Evolutionary conservation across 2,113 vertebrate genomes (phyloP).

Genomic region (Indicator indicator): DNA sequence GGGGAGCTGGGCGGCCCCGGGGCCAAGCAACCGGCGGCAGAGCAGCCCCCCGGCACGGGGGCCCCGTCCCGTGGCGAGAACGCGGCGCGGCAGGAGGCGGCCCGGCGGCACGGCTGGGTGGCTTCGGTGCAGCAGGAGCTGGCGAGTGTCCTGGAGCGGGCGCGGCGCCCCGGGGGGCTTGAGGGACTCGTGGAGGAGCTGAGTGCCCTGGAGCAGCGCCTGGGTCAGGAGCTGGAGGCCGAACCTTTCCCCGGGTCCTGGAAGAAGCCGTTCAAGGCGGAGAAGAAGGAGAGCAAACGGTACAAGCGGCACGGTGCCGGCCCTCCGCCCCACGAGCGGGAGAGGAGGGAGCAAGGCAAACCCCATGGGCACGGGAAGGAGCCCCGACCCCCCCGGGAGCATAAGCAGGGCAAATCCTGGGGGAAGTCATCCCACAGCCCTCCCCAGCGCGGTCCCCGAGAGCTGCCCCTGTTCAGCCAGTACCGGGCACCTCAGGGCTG

Average conservation of each 20-base stretch:
- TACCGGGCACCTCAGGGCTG: conserved; percentile 76
- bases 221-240: conserved; percentile 49
- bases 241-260: neutral
- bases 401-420: neutral
- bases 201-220: conserved; percentile 37
- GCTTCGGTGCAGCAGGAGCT: conserved; percentile 42
- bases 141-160: neutral
- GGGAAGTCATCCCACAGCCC: neutral
- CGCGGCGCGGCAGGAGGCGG: neutral
- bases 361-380: neutral
- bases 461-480: conserved; percentile 54
- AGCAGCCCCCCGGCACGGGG: neutral
- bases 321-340: neutral
- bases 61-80: neutral
- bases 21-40: neutral
- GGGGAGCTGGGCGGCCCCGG: conserved; percentile 6
- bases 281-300: neutral
- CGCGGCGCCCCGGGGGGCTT: neutral
- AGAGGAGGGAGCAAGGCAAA: neutral
- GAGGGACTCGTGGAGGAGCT: conserved; percentile 18
- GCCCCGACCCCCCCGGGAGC: neutral
- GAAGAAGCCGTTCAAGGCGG: conserved; percentile 9
- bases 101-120: conserved; percentile 23
- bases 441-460: conserved; percentile 58
- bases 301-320: neutral